These are phyloP conservation scores for Papilio protenor DNA, from an alignment of 2,888 invertebrate species.

Conservation along the genomic window DNA sequence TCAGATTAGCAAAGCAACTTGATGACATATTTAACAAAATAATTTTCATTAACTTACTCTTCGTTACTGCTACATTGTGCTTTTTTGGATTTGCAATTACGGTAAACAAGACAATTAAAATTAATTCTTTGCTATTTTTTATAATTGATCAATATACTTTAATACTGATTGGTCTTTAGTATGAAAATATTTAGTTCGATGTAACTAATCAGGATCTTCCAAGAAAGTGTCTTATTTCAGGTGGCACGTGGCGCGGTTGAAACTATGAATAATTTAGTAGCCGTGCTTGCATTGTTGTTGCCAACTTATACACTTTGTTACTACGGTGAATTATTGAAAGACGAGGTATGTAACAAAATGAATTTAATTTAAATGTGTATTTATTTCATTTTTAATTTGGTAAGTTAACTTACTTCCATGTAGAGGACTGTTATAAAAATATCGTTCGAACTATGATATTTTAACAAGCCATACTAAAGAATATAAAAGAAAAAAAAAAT, in stretches of 20 bases:
- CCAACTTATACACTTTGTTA: constrained; percentile 60
- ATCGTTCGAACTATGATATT: too few species aligned
- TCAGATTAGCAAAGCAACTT: constrained; percentile 57
- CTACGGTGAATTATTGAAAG: constrained; percentile 57
- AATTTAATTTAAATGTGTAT: too few species aligned
- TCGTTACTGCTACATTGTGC: constrained; percentile 59
- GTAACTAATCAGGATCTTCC: background rate
- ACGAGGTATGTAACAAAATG: constrained; percentile 52
- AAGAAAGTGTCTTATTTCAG: constrained; percentile 49
- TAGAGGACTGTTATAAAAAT: too few species aligned
- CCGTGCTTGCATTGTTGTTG: constrained; percentile 50
- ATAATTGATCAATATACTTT: too few species aligned
- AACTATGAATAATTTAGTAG: constrained; percentile 56
- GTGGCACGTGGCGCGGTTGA: constrained; percentile 52
- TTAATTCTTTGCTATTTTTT: too few species aligned
- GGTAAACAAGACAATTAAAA: constrained; percentile 52
- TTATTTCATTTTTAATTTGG: too few species aligned
- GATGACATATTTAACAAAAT: constrained; percentile 62
- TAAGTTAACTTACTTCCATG: too few species aligned
- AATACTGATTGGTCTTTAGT: too few species aligned
- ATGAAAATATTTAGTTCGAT: too few species aligned
- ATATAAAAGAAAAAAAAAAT: too few species aligned
- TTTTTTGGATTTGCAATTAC: constrained; percentile 64
- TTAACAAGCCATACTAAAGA: too few species aligned
- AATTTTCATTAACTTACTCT: constrained; percentile 61